Evolutionary conservation across 2,888 invertebrate species (phyloP), one percentile per base, ranked within the genome.

Genomic region (Lottia gigantea): DNA sequence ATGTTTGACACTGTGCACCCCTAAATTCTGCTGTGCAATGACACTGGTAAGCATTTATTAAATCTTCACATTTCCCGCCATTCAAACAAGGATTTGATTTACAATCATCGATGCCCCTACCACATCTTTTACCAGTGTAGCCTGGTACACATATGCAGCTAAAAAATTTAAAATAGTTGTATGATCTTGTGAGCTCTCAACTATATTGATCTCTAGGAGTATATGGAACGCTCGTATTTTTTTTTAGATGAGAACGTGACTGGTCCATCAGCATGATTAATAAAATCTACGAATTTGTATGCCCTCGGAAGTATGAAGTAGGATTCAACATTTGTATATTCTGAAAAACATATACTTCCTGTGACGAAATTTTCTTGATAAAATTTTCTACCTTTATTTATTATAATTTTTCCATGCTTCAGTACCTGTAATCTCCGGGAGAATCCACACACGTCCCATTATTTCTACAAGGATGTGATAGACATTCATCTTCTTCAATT

Each of bases 391-490:
- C n/a, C n/a, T n/a, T n/a, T n/a, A n/a, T n/a, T n/a, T n/a, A n/a
- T n/a, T 31, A 6, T 31, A 31, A 31, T 31, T 2, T 31, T 31
- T 31, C 31, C 6, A 31, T 40, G 40, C 7, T 40, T 40, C 40
- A 11, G 8, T 71, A 85, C 79, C 66, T 78, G 72, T 74, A 85
- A 26, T 68, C 70, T 16, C 78, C 83, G 14, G 82, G 71, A 7
- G 69, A 75, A 74, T 88, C 87, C 4, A 78, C 68, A 74, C 88
- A 87, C 0, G 78, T 75, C 19, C 77, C 85, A 12, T 80, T 79
- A 76, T 86, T 82, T 67, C 76, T 76, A 85, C 97, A 97, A 40
- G 96, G 95, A 19, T 91, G 89, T 19, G 93, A 92, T 19, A 92
- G 91, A 89, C 86, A 86, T 66, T 95, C 95, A 90, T 75, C 67